These are phyloP conservation scores for Cryptoprocta ferox DNA, from an alignment of 2,797 vertebrate genomes.

Conservation along the genomic window DNA sequence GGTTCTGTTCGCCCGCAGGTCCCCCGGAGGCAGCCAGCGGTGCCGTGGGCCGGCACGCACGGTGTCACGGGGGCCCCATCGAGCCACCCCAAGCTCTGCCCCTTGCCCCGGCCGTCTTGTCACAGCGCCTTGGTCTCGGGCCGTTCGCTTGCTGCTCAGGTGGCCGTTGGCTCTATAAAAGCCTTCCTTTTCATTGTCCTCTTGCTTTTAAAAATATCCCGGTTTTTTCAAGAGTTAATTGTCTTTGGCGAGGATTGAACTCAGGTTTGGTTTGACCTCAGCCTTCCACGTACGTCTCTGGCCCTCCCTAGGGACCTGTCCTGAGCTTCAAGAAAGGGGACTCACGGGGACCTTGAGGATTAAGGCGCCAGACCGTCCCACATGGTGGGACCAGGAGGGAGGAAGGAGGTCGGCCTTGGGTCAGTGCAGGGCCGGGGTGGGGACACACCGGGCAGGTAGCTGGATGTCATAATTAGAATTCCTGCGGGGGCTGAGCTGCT, in stretches of 20 bases:
- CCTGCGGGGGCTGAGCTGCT: background rate
- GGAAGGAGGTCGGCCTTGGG: background rate
- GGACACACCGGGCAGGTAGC: background rate
- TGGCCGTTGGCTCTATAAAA: background rate
- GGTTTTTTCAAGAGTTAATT: background rate
- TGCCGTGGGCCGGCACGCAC: too few relatives aligned
- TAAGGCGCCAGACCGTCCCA: background rate
- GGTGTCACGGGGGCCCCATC: background rate
- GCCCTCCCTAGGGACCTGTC: background rate
- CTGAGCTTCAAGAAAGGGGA: background rate
- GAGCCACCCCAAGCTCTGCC: background rate
- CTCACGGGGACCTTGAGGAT: background rate
- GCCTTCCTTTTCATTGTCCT: background rate
- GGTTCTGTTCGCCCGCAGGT: background rate
- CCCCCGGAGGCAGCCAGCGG: background rate
- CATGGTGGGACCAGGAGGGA: background rate
- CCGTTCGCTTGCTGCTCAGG: background rate
- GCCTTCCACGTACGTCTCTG: background rate
- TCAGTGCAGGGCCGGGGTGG: background rate
- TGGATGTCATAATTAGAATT: background rate
- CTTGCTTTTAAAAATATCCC: background rate
- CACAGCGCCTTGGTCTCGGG: background rate
- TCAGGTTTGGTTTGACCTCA: background rate
- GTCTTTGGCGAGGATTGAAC: background rate
- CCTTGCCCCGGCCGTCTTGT: rapidly evolving